Evolutionary conservation across 2,113 vertebrate genomes (phyloP), one percentile per base, ranked within the genome.

Genomic region (Dasyurus viverrinus): DNA sequence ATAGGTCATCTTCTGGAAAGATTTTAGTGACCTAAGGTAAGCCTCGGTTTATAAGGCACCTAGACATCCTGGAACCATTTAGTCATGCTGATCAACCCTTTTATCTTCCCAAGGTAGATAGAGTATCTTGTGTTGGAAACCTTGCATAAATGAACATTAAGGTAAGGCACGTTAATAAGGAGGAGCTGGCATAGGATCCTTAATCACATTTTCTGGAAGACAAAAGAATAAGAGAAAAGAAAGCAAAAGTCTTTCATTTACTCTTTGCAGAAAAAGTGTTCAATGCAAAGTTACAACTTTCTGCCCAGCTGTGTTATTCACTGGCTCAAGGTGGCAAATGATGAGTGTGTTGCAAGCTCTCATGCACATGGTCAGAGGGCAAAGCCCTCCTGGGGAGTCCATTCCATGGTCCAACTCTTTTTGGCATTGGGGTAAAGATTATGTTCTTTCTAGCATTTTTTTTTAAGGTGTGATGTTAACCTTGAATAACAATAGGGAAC

Each of bases 381-480:
- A 55, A 19, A 47, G 2, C 57, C 90, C 92, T 96, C 92, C 94
- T 84, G 76, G 76, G 57, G 25, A 90, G 53, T 53, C 24, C 26
- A 90, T 89, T 57, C 48, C 11, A 11, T 90, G 95, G 95, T 76
- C 22, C 52, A 42, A 90, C 91, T 95, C 92, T 93, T 94, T n/a
- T 25, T 57, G 50, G 91, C 90, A 92, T 19, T 25, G 5, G 5
- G 23, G 12, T 46, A 68, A 76, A 90, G 96, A 90, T n/a, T 46
- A 27, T 2, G 1, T 14, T 36, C 93, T 10, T 25, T 55, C 89
- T 92, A 54, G 57, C 50, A 54, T 92, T 95, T 50, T 92, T 50
- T 92, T 90, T 46, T 53, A 92, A 60, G 57, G 12, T 68, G 60
- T 68, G 30, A 68, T 36, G 12, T 68, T 68, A 68, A 90, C 93